A percentile compares a stretch with the other conserved stretches of the same genome.
Evolutionary conservation across 2,888 invertebrate species (phyloP).

Genomic region (Helleia helle): DNA sequence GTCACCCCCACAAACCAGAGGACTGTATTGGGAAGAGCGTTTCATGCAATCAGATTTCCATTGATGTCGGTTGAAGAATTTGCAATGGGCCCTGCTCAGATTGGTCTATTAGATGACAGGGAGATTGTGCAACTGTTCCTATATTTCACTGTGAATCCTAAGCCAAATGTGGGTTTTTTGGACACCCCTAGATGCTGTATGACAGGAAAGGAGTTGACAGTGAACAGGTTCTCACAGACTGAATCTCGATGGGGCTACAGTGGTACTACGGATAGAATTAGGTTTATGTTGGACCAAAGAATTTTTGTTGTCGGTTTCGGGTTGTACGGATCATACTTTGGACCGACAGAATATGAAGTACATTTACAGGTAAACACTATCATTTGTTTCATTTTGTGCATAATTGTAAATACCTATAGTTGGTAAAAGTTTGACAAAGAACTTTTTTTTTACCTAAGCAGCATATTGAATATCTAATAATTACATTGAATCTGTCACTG

Average conservation of each 20-base stretch:
- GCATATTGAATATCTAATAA: too few species aligned
- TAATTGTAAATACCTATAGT: too few species aligned
- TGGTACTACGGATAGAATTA: conserved; percentile 86
- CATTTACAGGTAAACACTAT: conserved; percentile 77
- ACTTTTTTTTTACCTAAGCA: too few species aligned
- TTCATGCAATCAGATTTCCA: conserved; percentile 85
- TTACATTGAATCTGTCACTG: too few species aligned
- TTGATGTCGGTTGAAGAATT: conserved; percentile 91
- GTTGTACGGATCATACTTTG: conserved; percentile 87
- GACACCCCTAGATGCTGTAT: conserved; percentile 83
- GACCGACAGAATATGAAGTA: conserved; percentile 84
- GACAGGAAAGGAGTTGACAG: conserved; percentile 84
- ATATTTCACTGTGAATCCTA: conserved; percentile 83
- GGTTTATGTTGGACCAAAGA: conserved; percentile 85
- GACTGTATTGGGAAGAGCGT: conserved; percentile 78
- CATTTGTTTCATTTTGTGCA: too few species aligned
- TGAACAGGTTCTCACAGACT: conserved; percentile 81
- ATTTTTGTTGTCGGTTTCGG: conserved; percentile 91
- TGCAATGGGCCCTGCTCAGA: conserved; percentile 83
- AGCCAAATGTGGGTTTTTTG: conserved; percentile 81
- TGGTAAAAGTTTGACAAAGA: too few species aligned
- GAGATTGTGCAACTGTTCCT: conserved; percentile 84
- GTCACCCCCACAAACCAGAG: conserved; percentile 80
- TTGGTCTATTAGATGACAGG: conserved; percentile 81
- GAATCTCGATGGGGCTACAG: conserved; percentile 90